phyloP scores from a whole-genome alignment of 2,113 vertebrate species.

The Oceanites oceanicus region DNA sequence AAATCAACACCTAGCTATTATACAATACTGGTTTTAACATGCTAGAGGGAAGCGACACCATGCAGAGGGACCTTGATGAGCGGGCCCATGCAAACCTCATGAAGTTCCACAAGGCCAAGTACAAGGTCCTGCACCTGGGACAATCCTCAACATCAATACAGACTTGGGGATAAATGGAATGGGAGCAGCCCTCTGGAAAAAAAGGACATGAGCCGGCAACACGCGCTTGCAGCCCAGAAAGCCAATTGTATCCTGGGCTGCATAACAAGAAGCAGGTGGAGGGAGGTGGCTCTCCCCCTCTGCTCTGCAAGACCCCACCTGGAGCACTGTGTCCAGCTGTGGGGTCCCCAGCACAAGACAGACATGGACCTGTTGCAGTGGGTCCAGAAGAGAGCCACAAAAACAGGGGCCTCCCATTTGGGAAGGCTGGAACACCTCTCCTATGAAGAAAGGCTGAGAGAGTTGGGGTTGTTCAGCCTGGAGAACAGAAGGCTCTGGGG shows the following conservation, averaged over 20 bases:
- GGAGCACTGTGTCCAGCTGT: neutral
- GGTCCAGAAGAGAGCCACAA: neutral
- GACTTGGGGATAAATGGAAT: neutral
- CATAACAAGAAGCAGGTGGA: accelerated
- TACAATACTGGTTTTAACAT: neutral
- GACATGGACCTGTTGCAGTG: neutral
- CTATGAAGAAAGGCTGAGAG: neutral
- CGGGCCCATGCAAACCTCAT: neutral
- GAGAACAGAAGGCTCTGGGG: neutral
- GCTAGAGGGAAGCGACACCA: neutral
- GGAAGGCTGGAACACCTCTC: neutral
- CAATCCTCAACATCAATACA: neutral
- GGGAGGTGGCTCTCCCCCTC: neutral
- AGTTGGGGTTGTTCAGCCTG: neutral
- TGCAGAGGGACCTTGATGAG: neutral
- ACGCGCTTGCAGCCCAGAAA: neutral
- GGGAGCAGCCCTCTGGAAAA: neutral
- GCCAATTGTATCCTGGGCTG: neutral
- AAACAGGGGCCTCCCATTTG: neutral
- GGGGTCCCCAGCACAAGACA: neutral
- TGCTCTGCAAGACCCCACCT: neutral
- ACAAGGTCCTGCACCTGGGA: neutral
- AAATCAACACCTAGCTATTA: neutral
- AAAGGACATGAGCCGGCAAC: neutral
- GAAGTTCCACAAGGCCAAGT: neutral